A percentile compares a stretch with the other conserved stretches of the same genome.
Conservation (phyloP, 1,140 invertebrate genomes). For the Trichoplusia ni region DNA sequence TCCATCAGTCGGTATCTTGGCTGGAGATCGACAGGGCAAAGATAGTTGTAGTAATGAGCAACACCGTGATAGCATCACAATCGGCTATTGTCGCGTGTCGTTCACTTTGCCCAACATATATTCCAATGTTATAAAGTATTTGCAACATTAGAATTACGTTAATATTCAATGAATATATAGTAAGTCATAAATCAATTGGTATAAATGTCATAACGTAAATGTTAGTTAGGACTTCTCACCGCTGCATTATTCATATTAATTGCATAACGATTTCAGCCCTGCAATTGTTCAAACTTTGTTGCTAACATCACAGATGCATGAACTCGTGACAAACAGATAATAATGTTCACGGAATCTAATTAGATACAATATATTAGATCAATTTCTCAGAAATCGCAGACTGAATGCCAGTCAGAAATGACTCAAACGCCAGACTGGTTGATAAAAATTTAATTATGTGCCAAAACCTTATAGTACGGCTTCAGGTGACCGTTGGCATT, state of each 20-base stretch:
- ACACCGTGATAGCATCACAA: conserved; percentile 53
- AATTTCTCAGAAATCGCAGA: conserved; percentile 1
- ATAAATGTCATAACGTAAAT: background rate
- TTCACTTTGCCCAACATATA: conserved; percentile 34
- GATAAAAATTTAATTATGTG: conserved; percentile 61
- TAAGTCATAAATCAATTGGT: conserved; percentile 2
- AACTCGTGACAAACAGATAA: background rate
- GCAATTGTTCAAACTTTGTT: background rate
- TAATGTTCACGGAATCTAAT: background rate
- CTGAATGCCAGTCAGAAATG: conserved; percentile 5
- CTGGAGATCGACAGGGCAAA: conserved; percentile 42
- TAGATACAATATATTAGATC: background rate
- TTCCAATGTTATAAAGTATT: background rate
- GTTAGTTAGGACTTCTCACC: too few relatives aligned
- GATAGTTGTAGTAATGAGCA: conserved; percentile 51
- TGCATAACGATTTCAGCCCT: too few relatives aligned
- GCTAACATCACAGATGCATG: background rate
- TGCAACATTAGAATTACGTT: background rate
- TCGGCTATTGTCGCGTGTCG: conserved; percentile 55
- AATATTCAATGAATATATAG: too few relatives aligned
- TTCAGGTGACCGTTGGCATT: conserved; percentile 69
- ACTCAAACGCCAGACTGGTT: conserved; percentile 34
- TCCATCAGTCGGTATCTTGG: conserved; percentile 48
- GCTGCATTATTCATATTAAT: too few relatives aligned
- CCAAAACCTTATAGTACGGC: conserved; percentile 65